Evolutionary conservation across 2,797 vertebrate genomes (phyloP), one percentile per base, ranked within the genome.

Genomic region (Phyllotis vaccarum): DNA sequence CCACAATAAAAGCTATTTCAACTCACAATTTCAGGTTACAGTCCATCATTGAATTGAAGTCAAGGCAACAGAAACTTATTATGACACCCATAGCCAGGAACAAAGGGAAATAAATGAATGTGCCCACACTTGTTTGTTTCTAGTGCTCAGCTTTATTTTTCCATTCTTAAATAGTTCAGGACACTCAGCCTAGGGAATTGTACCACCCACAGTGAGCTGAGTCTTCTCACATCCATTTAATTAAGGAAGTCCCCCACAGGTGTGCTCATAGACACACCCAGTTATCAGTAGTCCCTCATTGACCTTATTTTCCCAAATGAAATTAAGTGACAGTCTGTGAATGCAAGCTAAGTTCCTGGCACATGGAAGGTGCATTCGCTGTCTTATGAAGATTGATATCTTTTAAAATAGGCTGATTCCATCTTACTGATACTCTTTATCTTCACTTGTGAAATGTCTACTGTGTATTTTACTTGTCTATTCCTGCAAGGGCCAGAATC

Each of bases 371-470:
- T 31, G 6, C 5, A 17, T 6, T 2, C 24, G 14, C 64, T 54
- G 0, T 34, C 80, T 1, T 0, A 3, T 3, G 6, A 14, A 11
- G n/a, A 7, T 27, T 3, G 24, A 3, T 9, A 22, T 16, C 29
- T 9, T 10, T 37, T 11, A 49, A 17, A 52, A 14, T 14, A 49
- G 43, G 27, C 1, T 2, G 0, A 3, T 12, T 19, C n/a, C 81
- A 16, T 14, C 2, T 17, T 5, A 49, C 6, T 27, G 66, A 29
- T 37, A 22, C 76, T 27, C 2, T 13, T 5, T 12, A 7, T 24
- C 83, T 68, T 46, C 14, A 24, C 5, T 1, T 1, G 2, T 10
- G 21, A 46, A 49, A 54, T 1, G 43, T 56, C 40, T 60, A 3
- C 21, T 49, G 1, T 58, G 1, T 7, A 27, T 12, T 52, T 27